These are phyloP conservation scores for Hippocampus abdominalis DNA, from an alignment of 2,113 vertebrate species.

Conservation along the genomic window DNA sequence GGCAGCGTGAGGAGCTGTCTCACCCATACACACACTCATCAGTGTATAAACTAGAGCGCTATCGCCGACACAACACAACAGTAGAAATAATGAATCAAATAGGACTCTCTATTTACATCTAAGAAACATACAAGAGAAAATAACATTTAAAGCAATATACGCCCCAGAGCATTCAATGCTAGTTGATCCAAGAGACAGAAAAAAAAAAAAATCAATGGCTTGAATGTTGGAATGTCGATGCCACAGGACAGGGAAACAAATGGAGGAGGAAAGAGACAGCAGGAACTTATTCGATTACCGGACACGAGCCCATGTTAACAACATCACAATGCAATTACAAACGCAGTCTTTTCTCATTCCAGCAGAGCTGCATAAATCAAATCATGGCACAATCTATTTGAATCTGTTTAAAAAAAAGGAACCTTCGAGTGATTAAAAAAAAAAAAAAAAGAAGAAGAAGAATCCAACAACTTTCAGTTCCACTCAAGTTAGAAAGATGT, in stretches of 20 bases:
- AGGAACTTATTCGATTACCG: constrained; percentile 67
- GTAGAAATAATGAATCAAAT: constrained; percentile 48
- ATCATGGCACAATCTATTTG: constrained; percentile 66
- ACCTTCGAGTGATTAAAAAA: constrained; percentile 48
- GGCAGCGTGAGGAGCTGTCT: constrained; percentile 37
- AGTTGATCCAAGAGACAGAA: constrained; percentile 41
- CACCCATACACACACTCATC: constrained; percentile 34
- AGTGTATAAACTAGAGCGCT: constrained; percentile 56
- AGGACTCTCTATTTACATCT: constrained; percentile 47
- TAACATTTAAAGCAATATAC: constrained; percentile 61
- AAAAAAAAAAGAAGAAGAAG: constrained; percentile 19
- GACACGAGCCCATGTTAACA: constrained; percentile 63
- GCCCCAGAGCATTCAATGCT: constrained; percentile 44
- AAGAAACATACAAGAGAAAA: constrained; percentile 38
- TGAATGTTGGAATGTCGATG: constrained; percentile 71
- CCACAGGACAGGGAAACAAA: constrained; percentile 49
- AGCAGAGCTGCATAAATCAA: constrained; percentile 72
- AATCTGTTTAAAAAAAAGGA: constrained; percentile 71
- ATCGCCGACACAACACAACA: constrained; percentile 54
- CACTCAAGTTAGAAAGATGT: constrained; percentile 51
- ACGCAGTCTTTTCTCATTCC: constrained; percentile 67
- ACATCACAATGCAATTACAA: constrained; percentile 70
- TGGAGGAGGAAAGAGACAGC: constrained; percentile 59
- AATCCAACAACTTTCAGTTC: constrained; percentile 35
- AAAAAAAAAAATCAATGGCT: constrained; percentile 19